phyloP scores from a whole-genome alignment of 2,113 vertebrate genomes.

The Penelope pileata region DNA sequence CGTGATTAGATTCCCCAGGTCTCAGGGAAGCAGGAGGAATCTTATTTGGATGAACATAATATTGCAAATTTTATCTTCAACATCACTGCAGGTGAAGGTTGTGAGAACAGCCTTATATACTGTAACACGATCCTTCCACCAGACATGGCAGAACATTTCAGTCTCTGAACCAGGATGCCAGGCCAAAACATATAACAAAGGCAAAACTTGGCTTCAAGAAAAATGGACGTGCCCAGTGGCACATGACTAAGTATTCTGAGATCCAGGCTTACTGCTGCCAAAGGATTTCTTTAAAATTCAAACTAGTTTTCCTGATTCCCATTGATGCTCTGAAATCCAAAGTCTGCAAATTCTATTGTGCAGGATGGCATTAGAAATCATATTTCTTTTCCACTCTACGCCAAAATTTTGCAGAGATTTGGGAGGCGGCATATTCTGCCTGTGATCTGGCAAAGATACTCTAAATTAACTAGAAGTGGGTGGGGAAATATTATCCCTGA shows the following conservation, averaged over 20 bases:
- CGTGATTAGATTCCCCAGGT: background rate
- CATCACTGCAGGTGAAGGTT: slow-evolving; percentile 3
- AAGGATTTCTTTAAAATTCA: background rate
- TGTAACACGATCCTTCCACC: background rate
- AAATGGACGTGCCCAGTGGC: background rate
- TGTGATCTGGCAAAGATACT: slow-evolving; percentile 31
- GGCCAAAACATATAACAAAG: background rate
- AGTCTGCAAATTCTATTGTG: background rate
- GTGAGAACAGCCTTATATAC: background rate
- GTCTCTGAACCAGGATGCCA: background rate
- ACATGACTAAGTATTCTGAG: background rate
- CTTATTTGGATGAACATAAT: slow-evolving; percentile 16
- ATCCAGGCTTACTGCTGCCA: background rate
- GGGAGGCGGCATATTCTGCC: background rate
- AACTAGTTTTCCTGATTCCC: background rate
- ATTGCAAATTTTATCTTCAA: slow-evolving; percentile 12
- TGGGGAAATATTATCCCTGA: slow-evolving; percentile 53
- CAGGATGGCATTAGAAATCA: background rate
- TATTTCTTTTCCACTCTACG: background rate
- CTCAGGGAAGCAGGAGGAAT: background rate
- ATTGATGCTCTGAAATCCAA: background rate
- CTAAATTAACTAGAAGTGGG: slow-evolving; percentile 52
- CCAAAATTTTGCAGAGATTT: slow-evolving; percentile 7
- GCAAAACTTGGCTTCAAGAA: background rate
- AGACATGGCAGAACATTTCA: background rate